Conservation (phyloP, 2,113 vertebrate genomes). For the Poeciliopsis prolifica region DNA sequence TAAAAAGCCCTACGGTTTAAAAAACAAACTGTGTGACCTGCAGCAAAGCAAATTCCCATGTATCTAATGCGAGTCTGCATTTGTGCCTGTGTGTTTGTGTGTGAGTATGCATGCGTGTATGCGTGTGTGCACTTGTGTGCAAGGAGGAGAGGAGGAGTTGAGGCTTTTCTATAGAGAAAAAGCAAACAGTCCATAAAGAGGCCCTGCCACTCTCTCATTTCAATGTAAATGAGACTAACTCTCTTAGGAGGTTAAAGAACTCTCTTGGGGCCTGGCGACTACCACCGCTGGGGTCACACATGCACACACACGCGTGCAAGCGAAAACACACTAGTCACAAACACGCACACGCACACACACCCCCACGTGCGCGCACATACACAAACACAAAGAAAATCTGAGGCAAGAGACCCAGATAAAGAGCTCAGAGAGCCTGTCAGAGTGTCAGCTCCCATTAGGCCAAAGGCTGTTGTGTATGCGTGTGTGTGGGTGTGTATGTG, state of each 20-base stretch:
- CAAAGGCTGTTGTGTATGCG: slow-evolving; percentile 71
- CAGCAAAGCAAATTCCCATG: slow-evolving; percentile 67
- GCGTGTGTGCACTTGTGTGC: slow-evolving; percentile 23
- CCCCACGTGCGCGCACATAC: slow-evolving; percentile 45
- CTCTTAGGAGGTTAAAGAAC: slow-evolving; percentile 82
- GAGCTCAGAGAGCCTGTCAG: slow-evolving; percentile 81
- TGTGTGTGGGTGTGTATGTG: slow-evolving; percentile 75
- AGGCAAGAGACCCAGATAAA: slow-evolving; percentile 78
- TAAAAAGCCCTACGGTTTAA: slow-evolving; percentile 45
- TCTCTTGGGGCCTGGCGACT: slow-evolving; percentile 72
- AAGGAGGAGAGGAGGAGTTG: slow-evolving; percentile 60
- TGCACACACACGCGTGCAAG: slow-evolving; percentile 35
- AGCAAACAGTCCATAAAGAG: slow-evolving; percentile 82
- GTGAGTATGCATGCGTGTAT: slow-evolving; percentile 28
- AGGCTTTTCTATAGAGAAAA: slow-evolving; percentile 73
- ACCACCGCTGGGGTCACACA: slow-evolving; percentile 72
- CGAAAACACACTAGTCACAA: slow-evolving; percentile 40
- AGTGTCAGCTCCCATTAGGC: slow-evolving; percentile 81
- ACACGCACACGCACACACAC: slow-evolving; percentile 37
- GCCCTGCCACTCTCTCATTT: slow-evolving; percentile 80
- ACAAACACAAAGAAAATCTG: slow-evolving; percentile 41
- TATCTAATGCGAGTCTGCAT: slow-evolving; percentile 34
- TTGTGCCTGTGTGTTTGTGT: slow-evolving; percentile 22
- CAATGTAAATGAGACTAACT: slow-evolving; percentile 85
- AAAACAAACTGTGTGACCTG: slow-evolving; percentile 66